Evolutionary conservation across 2,797 vertebrate genomes (phyloP), one percentile per base, ranked within the genome.

Genomic region (Hephaestus fuliginosus): DNA sequence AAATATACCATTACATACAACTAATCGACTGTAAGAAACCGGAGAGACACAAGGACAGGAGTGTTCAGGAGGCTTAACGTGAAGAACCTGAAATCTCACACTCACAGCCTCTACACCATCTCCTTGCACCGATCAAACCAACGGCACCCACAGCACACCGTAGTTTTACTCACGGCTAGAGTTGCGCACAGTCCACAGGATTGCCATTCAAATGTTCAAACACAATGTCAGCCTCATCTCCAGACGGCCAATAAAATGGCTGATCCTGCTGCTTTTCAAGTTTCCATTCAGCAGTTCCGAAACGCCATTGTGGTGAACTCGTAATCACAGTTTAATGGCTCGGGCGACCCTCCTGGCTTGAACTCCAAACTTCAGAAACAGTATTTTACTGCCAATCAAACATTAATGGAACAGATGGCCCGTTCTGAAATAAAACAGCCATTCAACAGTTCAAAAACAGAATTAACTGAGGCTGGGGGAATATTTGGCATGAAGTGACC

Each of bases 381-480:
- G 41, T 48, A 15, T 83, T 91, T 89, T 85, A 83, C 82, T 76
- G 86, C 76, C 80, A 88, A 58, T 89, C 86, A 79, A 41, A 74
- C 70, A 79, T 86, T 83, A 87, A 84, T 82, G 76, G 78, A 87
- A 84, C 87, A 91, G 74, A 88, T 81, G 82, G 81, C 55, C 78
- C 1, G 3, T 71, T 80, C 62, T 76, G 70, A 90, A 80, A 85
- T 81, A 62, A 88, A 85, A 77, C 66, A 80, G 70, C 57, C 61
- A 78, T 80, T 80, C 58, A 72, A 60, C 55, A 49, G 58, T 84
- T 88, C 71, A 84, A 85, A 83, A 88, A 86, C 75, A 56, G 36
- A 77, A 78, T 90, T 70, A 85, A 86, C 72, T 70, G 60, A 81
- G 53, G 64, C 64, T 22, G 30, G 13, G 71, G 80, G 70, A 80